Conservation (phyloP, 1,140 invertebrate genomes). For the Pachyrhynchus sulphureomaculatus region DNA sequence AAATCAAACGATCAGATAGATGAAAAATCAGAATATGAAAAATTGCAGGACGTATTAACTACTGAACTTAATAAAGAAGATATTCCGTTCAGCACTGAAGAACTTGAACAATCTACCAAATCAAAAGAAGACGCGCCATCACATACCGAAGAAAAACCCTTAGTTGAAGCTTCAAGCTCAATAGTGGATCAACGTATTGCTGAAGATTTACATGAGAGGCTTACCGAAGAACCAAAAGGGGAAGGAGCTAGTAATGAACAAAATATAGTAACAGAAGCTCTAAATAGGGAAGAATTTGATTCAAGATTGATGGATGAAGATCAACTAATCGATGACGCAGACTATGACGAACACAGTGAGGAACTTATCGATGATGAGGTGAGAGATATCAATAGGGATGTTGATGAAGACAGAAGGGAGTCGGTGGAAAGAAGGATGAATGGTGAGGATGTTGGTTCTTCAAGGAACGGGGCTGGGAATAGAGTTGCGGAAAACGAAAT, state of each 20-base stretch:
- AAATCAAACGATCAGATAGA: background rate
- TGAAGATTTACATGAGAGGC: no score
- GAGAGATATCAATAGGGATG: constrained; percentile 32
- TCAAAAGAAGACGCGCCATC: no score
- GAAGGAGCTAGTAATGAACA: no score
- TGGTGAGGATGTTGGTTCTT: constrained; percentile 28
- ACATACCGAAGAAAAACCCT: no score
- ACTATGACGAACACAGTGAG: constrained; percentile 40
- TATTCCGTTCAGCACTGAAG: background rate
- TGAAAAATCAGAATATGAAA: background rate
- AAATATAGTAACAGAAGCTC: no score
- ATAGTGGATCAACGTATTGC: no score
- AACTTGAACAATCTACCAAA: no score
- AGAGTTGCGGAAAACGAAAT: constrained; percentile 36
- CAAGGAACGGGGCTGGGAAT: constrained; percentile 35
- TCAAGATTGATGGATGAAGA: constrained; percentile 17
- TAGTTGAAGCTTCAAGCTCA: no score
- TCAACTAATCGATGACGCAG: constrained; percentile 36
- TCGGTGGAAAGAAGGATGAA: constrained; percentile 22
- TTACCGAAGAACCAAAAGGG: no score
- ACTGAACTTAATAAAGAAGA: background rate
- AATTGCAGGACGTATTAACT: background rate
- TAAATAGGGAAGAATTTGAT: no score
- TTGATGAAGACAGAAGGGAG: constrained; percentile 17
- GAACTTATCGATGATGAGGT: constrained; percentile 31